phyloP scores from a whole-genome alignment of 2,797 vertebrate species.

The Rhinatrema bivittatum region DNA sequence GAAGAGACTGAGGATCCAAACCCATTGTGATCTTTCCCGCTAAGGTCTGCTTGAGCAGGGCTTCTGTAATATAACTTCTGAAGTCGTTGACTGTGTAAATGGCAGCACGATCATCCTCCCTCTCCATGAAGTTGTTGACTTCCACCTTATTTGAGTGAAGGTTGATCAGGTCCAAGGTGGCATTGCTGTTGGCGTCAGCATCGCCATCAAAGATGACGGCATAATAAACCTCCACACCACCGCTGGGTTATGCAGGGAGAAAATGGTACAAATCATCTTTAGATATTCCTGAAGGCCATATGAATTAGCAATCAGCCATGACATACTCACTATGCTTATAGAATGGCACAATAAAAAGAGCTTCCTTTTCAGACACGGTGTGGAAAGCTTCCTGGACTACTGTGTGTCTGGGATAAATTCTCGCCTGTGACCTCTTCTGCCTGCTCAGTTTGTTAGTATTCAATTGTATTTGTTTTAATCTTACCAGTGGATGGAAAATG shows the following conservation, averaged over 20 bases:
- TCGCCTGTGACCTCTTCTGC: too few relatives aligned
- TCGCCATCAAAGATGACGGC: constrained; percentile 73
- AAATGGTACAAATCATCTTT: constrained; percentile 7
- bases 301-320: too few relatives aligned
- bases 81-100: constrained; percentile 69
- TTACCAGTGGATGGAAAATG: too few relatives aligned
- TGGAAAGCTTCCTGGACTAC: too few relatives aligned
- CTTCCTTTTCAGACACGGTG: too few relatives aligned
- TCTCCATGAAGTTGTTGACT: constrained; percentile 60
- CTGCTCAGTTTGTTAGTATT: too few relatives aligned
- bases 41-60: constrained; percentile 63
- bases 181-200: constrained; percentile 59
- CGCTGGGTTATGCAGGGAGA: constrained; percentile 37
- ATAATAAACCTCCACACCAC: constrained; percentile 69
- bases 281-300: too few relatives aligned
- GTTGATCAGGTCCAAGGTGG: constrained; percentile 80
- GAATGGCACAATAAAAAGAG: too few relatives aligned
- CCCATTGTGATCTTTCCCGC: constrained; percentile 63
- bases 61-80: constrained; percentile 60
- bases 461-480: too few relatives aligned
- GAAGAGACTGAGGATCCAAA: constrained; percentile 55
- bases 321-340: too few relatives aligned
- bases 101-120: constrained; percentile 63
- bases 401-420: too few relatives aligned
- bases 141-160: constrained; percentile 87